phyloP scores from a whole-genome alignment of 2,113 vertebrate species.

The Cyprinodon variegatus region DNA sequence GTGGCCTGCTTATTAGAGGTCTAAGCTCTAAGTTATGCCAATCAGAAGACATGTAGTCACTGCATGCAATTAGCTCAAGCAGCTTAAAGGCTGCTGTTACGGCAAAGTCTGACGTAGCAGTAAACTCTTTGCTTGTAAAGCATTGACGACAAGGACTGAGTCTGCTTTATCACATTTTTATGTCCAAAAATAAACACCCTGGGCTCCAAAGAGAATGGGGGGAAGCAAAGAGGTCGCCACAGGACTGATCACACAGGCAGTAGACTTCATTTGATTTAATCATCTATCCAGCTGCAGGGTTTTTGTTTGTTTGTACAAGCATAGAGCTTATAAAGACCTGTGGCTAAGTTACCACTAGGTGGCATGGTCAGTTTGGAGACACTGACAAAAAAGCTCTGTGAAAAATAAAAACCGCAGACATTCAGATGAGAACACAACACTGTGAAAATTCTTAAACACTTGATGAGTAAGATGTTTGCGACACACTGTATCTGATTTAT shows the following conservation, averaged over 20 bases:
- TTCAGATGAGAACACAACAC: slow-evolving; percentile 9
- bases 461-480: slow-evolving; percentile 40
- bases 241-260: slow-evolving; percentile 18
- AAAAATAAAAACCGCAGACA: slow-evolving; percentile 23
- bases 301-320: neutral
- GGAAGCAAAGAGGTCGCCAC: slow-evolving; percentile 39
- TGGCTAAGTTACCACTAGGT: slow-evolving; percentile 66
- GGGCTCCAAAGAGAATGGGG: slow-evolving; percentile 10
- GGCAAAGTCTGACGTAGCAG: slow-evolving; percentile 19
- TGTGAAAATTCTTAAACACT: slow-evolving; percentile 27
- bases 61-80: slow-evolving; percentile 59
- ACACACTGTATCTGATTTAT: slow-evolving; percentile 21
- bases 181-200: slow-evolving; percentile 14
- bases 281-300: neutral
- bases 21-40: slow-evolving; percentile 50
- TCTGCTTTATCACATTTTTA: slow-evolving; percentile 45
- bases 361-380: slow-evolving; percentile 71
- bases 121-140: slow-evolving; percentile 38
- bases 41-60: slow-evolving; percentile 33
- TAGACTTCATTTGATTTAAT: slow-evolving; percentile 36
- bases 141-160: slow-evolving; percentile 42
- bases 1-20: slow-evolving; percentile 69
- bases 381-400: slow-evolving; percentile 26
- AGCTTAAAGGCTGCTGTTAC: slow-evolving; percentile 26
- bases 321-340: slow-evolving; percentile 14